Evolutionary conservation across 2,113 vertebrate genomes (phyloP).

Genomic region (Chloropsis hardwickii): DNA sequence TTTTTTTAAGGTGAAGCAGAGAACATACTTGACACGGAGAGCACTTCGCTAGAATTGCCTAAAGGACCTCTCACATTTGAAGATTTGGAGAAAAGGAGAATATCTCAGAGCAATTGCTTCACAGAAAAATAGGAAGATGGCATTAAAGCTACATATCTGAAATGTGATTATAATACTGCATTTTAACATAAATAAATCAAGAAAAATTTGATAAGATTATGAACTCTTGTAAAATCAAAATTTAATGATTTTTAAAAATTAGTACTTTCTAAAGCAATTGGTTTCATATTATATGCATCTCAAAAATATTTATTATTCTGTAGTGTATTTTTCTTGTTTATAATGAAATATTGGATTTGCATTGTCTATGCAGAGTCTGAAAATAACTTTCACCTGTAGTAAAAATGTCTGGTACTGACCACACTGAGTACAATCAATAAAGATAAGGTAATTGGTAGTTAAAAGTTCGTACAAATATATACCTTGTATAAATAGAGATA

Average conservation of each 20-base stretch:
- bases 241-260: neutral
- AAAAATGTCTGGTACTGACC: neutral
- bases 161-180: conserved; percentile 5
- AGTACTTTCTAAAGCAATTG: neutral
- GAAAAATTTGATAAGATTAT: neutral
- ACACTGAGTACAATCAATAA: neutral
- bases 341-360: neutral
- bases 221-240: conserved; percentile 22
- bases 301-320: neutral
- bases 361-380: neutral
- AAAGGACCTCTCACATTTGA: conserved; percentile 81
- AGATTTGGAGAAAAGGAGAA: conserved; percentile 83
- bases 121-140: conserved; percentile 70
- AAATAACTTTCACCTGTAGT: neutral
- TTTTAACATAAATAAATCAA: neutral
- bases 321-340: neutral
- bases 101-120: conserved; percentile 74
- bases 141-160: neutral
- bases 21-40: conserved; percentile 76
- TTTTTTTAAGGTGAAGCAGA: conserved; percentile 82
- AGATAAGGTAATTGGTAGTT: neutral
- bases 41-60: conserved; percentile 73
- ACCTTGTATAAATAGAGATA: neutral
- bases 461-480: neutral
- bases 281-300: neutral